phyloP scores from a whole-genome alignment of 2,797 vertebrate genomes.

The Antrozous pallidus region DNA sequence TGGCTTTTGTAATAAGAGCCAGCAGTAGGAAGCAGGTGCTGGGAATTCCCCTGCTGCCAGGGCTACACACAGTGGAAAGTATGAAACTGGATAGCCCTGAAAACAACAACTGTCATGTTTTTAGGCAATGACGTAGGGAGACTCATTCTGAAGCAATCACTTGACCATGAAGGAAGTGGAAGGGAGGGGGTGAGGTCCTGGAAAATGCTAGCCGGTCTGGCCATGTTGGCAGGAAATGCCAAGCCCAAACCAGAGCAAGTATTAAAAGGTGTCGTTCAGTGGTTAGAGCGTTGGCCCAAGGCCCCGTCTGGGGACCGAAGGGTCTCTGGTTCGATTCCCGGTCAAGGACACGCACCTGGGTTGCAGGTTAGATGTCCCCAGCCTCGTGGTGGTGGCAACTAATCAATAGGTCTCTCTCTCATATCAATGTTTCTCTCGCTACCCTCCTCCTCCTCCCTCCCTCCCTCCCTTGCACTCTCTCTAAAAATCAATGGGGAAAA shows the following conservation, averaged over 20 bases:
- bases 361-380: no score
- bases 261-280: background rate
- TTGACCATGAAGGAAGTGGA: constrained; percentile 3
- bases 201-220: background rate
- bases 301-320: no score
- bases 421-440: no score
- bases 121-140: constrained; percentile 15
- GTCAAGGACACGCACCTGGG: no score
- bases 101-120: constrained; percentile 51
- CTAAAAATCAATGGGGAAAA: no score
- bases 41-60: constrained; percentile 22
- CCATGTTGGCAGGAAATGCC: background rate
- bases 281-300: no score
- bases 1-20: constrained; percentile 31
- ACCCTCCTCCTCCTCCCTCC: no score
- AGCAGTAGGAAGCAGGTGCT: constrained; percentile 23
- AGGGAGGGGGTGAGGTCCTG: background rate
- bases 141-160: background rate
- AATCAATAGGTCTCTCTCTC: no score
- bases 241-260: background rate
- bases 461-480: no score
- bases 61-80: constrained; percentile 31
- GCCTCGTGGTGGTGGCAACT: no score
- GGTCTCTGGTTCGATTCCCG: no score
- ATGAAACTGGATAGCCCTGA: constrained; percentile 38